phyloP scores from a whole-genome alignment of 1,140 invertebrate genomes.

The Ceratosolen solmsi region DNA sequence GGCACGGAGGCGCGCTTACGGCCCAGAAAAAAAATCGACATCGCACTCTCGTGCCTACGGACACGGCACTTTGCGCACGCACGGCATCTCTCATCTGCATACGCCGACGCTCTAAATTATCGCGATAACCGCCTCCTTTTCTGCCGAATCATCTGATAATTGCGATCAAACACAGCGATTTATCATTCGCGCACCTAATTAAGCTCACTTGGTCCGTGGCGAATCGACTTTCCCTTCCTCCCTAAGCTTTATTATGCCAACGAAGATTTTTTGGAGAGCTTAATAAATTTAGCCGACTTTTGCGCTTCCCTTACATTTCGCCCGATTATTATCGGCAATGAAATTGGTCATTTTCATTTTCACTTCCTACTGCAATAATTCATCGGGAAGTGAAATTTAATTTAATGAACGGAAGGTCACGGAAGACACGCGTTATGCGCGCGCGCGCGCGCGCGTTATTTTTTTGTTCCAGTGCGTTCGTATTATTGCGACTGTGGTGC shows the following conservation, averaged over 20 bases:
- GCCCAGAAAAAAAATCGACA: slow-evolving; percentile 1
- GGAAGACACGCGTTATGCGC: not conserved
- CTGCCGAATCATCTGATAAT: slow-evolving; percentile 54
- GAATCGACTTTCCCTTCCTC: not conserved
- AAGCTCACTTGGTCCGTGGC: slow-evolving; percentile 32
- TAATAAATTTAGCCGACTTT: not conserved
- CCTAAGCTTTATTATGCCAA: not conserved
- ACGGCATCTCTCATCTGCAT: slow-evolving; percentile 53
- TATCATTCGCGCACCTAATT: slow-evolving; percentile 46
- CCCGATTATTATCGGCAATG: not conserved
- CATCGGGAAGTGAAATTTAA: not conserved
- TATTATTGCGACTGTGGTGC: not conserved
- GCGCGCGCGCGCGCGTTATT: no score
- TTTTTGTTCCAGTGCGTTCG: not conserved
- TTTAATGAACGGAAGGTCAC: not conserved
- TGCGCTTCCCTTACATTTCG: not conserved
- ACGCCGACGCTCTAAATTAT: slow-evolving; percentile 22
- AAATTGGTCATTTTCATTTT: slow-evolving; percentile 27
- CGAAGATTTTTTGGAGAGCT: not conserved
- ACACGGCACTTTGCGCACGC: slow-evolving; percentile 48
- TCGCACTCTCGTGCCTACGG: slow-evolving; percentile 52
- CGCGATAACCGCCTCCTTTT: slow-evolving; percentile 37
- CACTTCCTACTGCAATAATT: not conserved
- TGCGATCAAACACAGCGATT: slow-evolving; percentile 4
- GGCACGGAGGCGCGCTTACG: not conserved